Base-by-base conservation (phyloP, 2,888 invertebrate species). In the Caenorhabditis panamensis region DNA sequence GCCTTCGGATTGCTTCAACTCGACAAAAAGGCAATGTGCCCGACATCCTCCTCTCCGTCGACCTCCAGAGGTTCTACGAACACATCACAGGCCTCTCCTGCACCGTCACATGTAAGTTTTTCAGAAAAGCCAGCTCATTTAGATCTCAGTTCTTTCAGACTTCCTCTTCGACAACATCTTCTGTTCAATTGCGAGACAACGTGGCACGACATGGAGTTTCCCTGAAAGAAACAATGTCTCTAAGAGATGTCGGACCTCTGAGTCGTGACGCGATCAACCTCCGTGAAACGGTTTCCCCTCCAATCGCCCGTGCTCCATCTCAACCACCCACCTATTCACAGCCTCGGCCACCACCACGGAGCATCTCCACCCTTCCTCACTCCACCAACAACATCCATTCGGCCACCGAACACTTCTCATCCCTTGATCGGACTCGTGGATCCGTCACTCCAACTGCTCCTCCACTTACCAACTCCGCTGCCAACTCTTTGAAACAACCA, bases 1-100 rank as follows among this genome's bases (percentile, higher is more conserved):
- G 95, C 95, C 91, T 99, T 99, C 92, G 98, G 98, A 1, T 96
- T 99, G 92, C 94, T 99, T 91, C 92, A 88, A 79, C 75, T 88
- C 37, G 86, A 88, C 64, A 88, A 89, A 64, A 86, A 86, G 66
- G 82, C 87, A 18, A 69, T 87, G 66, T 68, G 84, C 47, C 85
- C 83, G 11, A 82, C 88, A 26, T 79, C 84, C 13, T 63, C 78
- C n/a, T 85, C 87, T 3, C 84, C 83, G 1, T 79, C 80, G 8
- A 71, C 82, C 0, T 73, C 71, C 0, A 64, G 82, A 64, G 73
- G 72, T 36, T 72, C 72, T 0, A 58, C 63, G 9, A 24, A 54
- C 4, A 56, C 58, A 0, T 75, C 68, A 8, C 82, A 82, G 63
- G 58, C 62, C 0, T 76, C 73, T 18, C 79, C 82, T 1, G 76